Base-by-base conservation (phyloP, 1,140 invertebrate genomes). In the Ctenoplectra terminalis region DNA sequence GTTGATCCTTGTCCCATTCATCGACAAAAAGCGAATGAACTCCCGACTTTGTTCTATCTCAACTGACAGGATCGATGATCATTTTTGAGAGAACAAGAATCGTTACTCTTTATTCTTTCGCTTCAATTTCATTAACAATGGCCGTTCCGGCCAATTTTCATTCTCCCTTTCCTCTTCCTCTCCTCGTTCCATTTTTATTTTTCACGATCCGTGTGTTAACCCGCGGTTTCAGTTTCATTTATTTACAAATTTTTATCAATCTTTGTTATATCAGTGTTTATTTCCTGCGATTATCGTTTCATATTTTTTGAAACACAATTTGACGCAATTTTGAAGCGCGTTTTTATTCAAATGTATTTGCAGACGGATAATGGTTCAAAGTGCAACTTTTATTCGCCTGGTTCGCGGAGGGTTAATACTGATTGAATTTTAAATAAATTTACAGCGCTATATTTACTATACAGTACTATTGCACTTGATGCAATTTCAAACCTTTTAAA, bases 1-100 rank as follows among this genome's bases (percentile, higher is more conserved):
- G 90, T 92, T 92, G 90, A 92, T 91, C 87, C 90, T 90, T 88
- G 84, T 89, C 84, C 85, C 88, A 87, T 91, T 90, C 90, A 87
- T 91, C 89, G 88, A 90, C 86, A 92, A 91, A 92, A 92, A 90
- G 75, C 81, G 81, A 87, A 81, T 89, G 77, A 87, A 86, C 83
- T 81, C 54, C 76, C 79, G 80, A 75, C 85, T 88, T 88, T 78
- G 73, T 80, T 70, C 78, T 84, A 77, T 76, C 81, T 54, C 66
- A 43, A 66, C 40, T 60, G 66, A 74, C 84, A 60, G 64, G 77
- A 73, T 72, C 78, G 72, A 84, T 72, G 77, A 83, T 86, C 83
- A 72, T 86, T 81, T 85, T 82, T 71, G 43, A 81, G 23, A 17
- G 17, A 61, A 63, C 37, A 17, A 52, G 4, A 15, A 63, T 73